Evolutionary conservation across 1,140 invertebrate genomes (phyloP).

Genomic region (Hycleus phaleratus): DNA sequence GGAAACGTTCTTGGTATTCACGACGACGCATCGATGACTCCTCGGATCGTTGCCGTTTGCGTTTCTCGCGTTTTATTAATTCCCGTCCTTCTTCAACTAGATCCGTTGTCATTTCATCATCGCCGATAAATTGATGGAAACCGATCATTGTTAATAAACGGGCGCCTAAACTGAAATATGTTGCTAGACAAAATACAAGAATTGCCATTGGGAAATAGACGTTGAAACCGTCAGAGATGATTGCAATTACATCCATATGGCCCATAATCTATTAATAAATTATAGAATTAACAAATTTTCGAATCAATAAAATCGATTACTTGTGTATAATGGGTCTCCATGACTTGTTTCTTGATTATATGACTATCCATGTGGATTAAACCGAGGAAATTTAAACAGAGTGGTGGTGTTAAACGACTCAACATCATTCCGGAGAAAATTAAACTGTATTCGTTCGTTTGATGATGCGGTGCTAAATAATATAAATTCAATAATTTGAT

Average conservation of each 20-base stretch:
- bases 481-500: conserved; percentile 95
- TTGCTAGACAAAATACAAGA: conserved; percentile 85
- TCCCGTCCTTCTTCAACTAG: conserved; percentile 88
- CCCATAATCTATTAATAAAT: conserved; percentile 80
- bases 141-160: conserved; percentile 81
- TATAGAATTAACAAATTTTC: neutral
- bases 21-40: conserved; percentile 65
- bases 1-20: conserved; percentile 61
- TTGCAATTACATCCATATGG: conserved; percentile 96
- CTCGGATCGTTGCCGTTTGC: conserved; percentile 69
- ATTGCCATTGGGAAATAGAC: conserved; percentile 98
- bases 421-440: conserved; percentile 98
- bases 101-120: conserved; percentile 89
- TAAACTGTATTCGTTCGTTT: conserved; percentile 97
- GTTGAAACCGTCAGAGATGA: conserved; percentile 97
- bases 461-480: conserved; percentile 93
- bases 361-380: conserved; percentile 98
- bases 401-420: conserved; percentile 92
- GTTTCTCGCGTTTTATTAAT: conserved; percentile 73
- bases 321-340: conserved; percentile 84
- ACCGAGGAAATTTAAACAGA: conserved; percentile 97
- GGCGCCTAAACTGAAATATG: conserved; percentile 91
- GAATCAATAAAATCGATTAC: conserved; percentile 42
- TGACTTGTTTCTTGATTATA: conserved; percentile 71
- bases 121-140: conserved; percentile 92